These are phyloP conservation scores for Corythaixoides concolor DNA, from an alignment of 2,113 vertebrate species.

Conservation along the genomic window DNA sequence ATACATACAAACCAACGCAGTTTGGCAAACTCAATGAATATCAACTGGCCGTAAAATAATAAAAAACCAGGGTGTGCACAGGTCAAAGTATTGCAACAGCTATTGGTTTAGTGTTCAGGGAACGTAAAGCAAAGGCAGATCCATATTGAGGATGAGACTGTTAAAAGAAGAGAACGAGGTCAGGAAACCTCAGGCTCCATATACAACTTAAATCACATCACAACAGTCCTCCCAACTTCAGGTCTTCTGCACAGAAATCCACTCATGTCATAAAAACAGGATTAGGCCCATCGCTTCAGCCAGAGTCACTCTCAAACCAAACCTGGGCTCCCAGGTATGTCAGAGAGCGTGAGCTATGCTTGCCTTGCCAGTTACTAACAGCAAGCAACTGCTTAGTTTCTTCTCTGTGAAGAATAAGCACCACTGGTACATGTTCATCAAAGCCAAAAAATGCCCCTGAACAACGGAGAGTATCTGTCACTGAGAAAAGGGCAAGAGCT, in stretches of 20 bases:
- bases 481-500: neutral
- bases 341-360: neutral
- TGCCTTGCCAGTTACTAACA: neutral
- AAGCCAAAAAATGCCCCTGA: neutral
- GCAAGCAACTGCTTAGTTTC: neutral
- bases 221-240: neutral
- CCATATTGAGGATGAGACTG: neutral
- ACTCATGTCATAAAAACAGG: neutral
- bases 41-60: neutral
- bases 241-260: neutral
- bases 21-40: neutral
- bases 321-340: neutral
- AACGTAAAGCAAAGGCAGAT: neutral
- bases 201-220: neutral
- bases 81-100: slow-evolving; percentile 7
- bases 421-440: neutral
- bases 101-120: neutral
- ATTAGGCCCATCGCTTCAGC: neutral
- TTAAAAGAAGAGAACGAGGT: neutral
- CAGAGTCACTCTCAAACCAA: neutral
- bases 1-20: neutral
- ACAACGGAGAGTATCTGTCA: neutral
- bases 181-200: neutral
- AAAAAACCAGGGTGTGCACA: neutral
- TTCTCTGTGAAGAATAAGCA: neutral